Base-by-base conservation (phyloP, 2,797 vertebrate species). In the Taenioides sp. region DNA sequence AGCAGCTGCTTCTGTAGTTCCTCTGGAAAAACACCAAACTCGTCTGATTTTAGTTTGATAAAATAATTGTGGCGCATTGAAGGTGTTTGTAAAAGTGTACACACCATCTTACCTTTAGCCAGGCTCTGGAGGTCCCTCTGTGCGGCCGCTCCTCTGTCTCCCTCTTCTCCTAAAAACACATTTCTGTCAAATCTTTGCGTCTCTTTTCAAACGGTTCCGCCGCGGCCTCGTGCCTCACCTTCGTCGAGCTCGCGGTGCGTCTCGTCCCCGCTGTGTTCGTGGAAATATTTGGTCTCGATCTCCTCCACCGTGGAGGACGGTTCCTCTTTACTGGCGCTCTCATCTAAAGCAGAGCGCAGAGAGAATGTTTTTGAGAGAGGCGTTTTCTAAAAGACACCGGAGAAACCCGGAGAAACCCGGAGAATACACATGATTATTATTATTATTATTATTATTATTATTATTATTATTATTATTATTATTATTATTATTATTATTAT, bases 1-100 rank as follows among this genome's bases (percentile, higher is more conserved):
- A 98, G 85, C 72, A 99, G 94, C 72, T 98, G 91, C 92, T 98
- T 99, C 87, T 99, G 97, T 57, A 99, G 89, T 84, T 99, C 98
- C 34, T 97, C 98, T 99, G 91, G 7, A 83, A 85, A 75, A 64
- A 23, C 3, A 23, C 1, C 4, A 43, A 43, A 37, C 31, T 34
- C 34, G 34, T 31, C 20, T 28, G 16, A 20, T 31, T 18, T 60
- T n/a, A 37, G 60, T 62, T 12, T 37, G 4, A 34, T 7, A 34
- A 4, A 37, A 7, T 1, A 9, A 2, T 4, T 5, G 17, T 17
- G 3, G 0, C 20, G 7, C 7, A 17, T 7, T 31, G 31, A 60
- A n/a, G 27, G 5, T 11, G 17, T 20, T 7, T 20, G 18, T 22
- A 43, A 23, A 27, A 65, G 27, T 49, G 0, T 25, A 68, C 67